Evolutionary conservation across 2,888 invertebrate species (phyloP), one percentile per base, ranked within the genome.

Genomic region (Bibio marci): DNA sequence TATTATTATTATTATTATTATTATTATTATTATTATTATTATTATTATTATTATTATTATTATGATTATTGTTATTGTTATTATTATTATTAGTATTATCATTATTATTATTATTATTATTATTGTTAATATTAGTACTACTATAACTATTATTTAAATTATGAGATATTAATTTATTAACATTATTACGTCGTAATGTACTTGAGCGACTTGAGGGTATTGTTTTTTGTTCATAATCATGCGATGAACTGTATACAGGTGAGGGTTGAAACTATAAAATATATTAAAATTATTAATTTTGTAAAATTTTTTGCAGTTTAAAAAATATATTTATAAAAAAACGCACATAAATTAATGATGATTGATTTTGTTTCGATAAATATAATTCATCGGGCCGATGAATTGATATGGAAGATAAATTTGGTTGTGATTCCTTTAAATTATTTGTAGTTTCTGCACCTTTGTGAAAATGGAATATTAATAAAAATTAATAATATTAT

Each of bases 151-250:
- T 28, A 28, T 28, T 28, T 7, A 8, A 7, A 13, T 13, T 14
- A 32, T 35, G 37, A 25, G 30, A 18, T 15, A 19, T 12, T 12
- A 37, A 1, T 19, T 36, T 35, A 56, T 50, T 59, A 51, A 28
- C 60, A 27, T 54, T 53, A 35, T 54, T 56, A 38, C 58, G 50
- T 45, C 57, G 59, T 14, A 62, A 46, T 2, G 61, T 59, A 42
- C 58, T 59, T 27, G 60, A 59, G 46, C 59, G 58, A 31, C 49
- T 51, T 30, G 61, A 58, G 37, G 59, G 58, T 43, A 59, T 33
- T 17, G 37, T 41, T 45, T 47, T 43, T 48, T 52, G 42, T 45
- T 47, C 46, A 37, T 38, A 43, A n/a, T 43, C 43, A 14, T 44
- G 43, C 10, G 41, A 40, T 25, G 41, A 39, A 15, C 32, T 44